Conservation (phyloP, 2,888 invertebrate species). For the Beris morrisii region DNA sequence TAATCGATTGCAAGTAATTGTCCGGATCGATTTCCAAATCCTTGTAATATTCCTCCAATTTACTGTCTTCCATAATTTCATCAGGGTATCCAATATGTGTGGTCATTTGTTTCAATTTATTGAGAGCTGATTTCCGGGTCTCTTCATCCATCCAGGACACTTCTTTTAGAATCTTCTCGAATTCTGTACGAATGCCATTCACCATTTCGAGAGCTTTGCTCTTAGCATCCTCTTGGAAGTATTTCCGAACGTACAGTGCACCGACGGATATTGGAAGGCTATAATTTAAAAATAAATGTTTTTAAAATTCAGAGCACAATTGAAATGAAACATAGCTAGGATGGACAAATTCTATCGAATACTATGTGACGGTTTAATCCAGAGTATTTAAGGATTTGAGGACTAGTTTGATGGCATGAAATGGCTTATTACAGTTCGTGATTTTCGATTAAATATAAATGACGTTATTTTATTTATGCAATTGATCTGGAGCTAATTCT, state of each 20-base stretch:
- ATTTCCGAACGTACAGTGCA: conserved; percentile 82
- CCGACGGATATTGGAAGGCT: conserved; percentile 77
- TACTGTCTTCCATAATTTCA: conserved; percentile 79
- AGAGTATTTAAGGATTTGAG: neutral
- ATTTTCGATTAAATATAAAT: neutral
- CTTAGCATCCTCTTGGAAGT: conserved; percentile 84
- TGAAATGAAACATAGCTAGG: neutral
- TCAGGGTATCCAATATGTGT: conserved; percentile 92
- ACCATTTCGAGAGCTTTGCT: conserved; percentile 86
- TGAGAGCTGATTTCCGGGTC: conserved; percentile 74
- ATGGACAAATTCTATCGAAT: neutral
- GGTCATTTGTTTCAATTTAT: conserved; percentile 80
- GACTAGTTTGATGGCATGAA: neutral
- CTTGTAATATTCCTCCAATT: conserved; percentile 77
- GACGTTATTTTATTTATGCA: neutral
- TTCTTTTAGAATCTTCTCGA: conserved; percentile 74
- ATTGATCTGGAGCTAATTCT: neutral
- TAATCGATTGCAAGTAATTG: conserved; percentile 73
- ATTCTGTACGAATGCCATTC: conserved; percentile 77
- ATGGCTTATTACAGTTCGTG: too few relatives aligned
- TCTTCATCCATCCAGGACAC: conserved; percentile 92
- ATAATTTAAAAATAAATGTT: conserved; percentile 35
- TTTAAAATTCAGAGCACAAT: neutral
- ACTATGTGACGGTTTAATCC: neutral
- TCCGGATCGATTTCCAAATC: conserved; percentile 72